Conservation (phyloP, 2,797 vertebrate genomes). For the Sebastes steindachneri region DNA sequence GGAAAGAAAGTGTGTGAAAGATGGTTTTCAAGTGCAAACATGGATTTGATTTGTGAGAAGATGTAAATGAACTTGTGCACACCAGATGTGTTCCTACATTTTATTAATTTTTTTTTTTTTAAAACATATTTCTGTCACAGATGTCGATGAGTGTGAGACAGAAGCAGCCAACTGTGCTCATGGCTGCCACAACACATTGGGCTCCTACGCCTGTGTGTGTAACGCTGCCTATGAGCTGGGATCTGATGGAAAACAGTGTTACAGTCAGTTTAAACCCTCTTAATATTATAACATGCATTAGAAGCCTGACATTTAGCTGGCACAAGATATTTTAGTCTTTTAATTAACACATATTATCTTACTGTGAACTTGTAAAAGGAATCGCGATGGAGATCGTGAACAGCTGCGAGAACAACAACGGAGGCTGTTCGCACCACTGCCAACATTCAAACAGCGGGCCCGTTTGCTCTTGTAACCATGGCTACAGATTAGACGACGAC, state of each 20-base stretch:
- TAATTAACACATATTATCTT: neutral
- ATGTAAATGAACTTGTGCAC: conserved; percentile 3
- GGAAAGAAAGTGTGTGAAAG: neutral
- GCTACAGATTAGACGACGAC: conserved; percentile 87
- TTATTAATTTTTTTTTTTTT: neutral
- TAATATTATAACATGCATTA: neutral
- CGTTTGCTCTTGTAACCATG: conserved; percentile 88
- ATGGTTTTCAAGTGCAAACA: neutral
- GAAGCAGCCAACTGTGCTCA: conserved; percentile 87
- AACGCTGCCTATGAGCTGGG: conserved; percentile 91
- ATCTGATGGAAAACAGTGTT: conserved; percentile 90
- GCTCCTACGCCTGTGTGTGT: conserved; percentile 92
- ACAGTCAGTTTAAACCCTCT: conserved; percentile 85
- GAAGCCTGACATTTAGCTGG: neutral
- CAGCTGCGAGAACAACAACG: conserved; percentile 91
- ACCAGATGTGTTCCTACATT: conserved; percentile 1
- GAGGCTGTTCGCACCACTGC: conserved; percentile 92
- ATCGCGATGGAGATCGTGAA: conserved; percentile 99
- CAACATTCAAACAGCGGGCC: conserved; percentile 89
- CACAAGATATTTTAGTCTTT: neutral
- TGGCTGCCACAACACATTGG: conserved; percentile 90
- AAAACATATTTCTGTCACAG: conserved; percentile 72
- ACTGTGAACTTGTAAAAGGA: conserved; percentile 74
- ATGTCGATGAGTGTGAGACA: conserved; percentile 88
- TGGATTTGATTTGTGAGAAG: conserved; percentile 3